Evolutionary conservation across 2,113 vertebrate species (phyloP).

Genomic region (Chroicocephalus ridibundus): DNA sequence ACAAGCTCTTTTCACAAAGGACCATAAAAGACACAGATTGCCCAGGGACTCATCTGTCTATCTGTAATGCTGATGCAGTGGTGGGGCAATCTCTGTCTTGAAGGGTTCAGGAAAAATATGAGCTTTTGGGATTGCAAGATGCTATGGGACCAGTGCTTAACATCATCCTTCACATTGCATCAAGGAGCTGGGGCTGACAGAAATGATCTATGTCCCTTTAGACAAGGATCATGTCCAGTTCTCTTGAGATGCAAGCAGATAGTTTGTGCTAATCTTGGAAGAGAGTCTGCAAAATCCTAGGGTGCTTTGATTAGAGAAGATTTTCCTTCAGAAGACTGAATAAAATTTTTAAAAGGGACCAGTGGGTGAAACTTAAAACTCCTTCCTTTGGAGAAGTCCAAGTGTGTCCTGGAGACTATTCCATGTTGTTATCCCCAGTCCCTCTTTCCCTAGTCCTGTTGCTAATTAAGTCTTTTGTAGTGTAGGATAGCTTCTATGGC

Average conservation of each 20-base stretch:
- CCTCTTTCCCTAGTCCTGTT: not conserved
- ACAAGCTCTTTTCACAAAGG: not conserved
- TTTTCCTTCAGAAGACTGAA: not conserved
- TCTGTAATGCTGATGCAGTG: not conserved
- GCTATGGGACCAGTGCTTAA: not conserved
- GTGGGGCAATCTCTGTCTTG: not conserved
- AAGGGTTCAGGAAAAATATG: not conserved
- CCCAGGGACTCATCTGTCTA: not conserved
- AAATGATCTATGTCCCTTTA: not conserved
- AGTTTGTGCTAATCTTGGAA: not conserved
- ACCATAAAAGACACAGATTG: not conserved
- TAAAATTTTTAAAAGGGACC: not conserved
- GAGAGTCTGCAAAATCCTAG: not conserved
- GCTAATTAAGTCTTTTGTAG: not conserved
- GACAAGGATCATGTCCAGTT: not conserved
- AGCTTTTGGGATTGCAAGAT: not conserved
- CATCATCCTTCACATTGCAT: not conserved
- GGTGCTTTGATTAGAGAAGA: not conserved
- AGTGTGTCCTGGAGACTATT: not conserved
- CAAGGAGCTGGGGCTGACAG: not conserved
- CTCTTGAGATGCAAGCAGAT: not conserved
- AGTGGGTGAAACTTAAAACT: not conserved
- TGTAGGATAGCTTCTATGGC: not conserved
- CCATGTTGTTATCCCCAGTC: not conserved
- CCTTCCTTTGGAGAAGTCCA: not conserved